phyloP scores from a whole-genome alignment of 2,113 vertebrate genomes.

The Hyperopisus bebe region DNA sequence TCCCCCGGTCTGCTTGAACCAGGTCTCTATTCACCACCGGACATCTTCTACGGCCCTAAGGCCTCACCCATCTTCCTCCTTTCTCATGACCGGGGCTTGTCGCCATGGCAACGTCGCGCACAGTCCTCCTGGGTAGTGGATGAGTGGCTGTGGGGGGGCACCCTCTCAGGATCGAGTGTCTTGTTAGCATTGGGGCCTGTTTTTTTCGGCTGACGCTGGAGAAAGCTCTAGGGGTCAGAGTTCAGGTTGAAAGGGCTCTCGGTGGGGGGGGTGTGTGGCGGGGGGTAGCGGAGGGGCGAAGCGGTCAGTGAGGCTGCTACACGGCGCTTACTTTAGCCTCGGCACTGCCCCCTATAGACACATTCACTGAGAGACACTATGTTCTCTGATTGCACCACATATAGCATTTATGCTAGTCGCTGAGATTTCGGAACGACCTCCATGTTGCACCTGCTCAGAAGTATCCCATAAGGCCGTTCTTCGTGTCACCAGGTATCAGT shows the following conservation, averaged over 20 bases:
- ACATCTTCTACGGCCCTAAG: not conserved
- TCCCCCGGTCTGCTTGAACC: not conserved
- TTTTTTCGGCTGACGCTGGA: not conserved
- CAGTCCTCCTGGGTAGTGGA: not conserved
- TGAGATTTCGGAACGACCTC: not conserved
- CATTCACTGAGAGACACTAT: not conserved
- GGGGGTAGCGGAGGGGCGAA: not conserved
- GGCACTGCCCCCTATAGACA: not conserved
- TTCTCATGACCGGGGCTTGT: not conserved
- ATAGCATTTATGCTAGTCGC: not conserved
- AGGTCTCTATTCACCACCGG: not conserved
- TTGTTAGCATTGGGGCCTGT: not conserved
- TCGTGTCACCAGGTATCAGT: not conserved
- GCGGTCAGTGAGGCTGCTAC: not conserved
- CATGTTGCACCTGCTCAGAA: not conserved
- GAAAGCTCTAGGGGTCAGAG: conserved; percentile 8
- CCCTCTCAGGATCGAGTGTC: not conserved
- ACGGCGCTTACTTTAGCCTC: not conserved
- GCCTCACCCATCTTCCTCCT: not conserved
- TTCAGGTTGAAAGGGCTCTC: not conserved
- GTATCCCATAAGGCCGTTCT: not conserved
- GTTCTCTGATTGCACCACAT: not conserved
- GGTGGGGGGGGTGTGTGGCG: not conserved
- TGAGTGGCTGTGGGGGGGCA: not conserved
- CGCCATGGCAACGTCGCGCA: not conserved